A percentile compares a stretch with the other conserved stretches of the same genome.
These are phyloP conservation scores for Acleris literana DNA, from an alignment of 2,888 invertebrate genomes.

Conservation along the genomic window DNA sequence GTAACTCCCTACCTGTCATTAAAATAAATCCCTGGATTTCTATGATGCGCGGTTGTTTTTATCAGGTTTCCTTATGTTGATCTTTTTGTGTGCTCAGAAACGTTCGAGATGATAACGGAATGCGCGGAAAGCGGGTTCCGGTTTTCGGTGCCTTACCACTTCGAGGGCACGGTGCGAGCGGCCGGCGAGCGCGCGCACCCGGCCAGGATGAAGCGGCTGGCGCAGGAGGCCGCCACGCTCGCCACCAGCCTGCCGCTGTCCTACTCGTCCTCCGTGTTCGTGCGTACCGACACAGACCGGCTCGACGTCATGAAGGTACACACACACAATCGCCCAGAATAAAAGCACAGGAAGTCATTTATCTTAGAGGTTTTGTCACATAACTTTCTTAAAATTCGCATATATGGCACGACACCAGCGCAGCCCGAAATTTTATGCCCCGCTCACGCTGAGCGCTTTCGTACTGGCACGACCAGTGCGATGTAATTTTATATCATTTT, in stretches of 20 bases:
- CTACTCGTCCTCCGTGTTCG: slow-evolving; percentile 97
- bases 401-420: too few species aligned
- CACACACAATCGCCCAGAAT: too few species aligned
- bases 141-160: slow-evolving; percentile 95
- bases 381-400: too few species aligned
- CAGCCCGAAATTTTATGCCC: too few species aligned
- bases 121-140: slow-evolving; percentile 88
- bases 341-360: too few species aligned
- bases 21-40: too few species aligned
- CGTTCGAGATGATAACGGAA: slow-evolving; percentile 96
- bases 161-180: slow-evolving; percentile 93
- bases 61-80: not conserved
- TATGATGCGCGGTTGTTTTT: too few species aligned
- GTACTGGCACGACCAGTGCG: too few species aligned
- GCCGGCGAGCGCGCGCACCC: slow-evolving; percentile 94
- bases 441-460: too few species aligned
- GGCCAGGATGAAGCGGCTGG: slow-evolving; percentile 93
- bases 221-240: slow-evolving; percentile 97
- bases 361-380: too few species aligned
- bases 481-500: too few species aligned
- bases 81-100: slow-evolving; percentile 83
- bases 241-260: slow-evolving; percentile 96
- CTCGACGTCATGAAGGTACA: slow-evolving; percentile 96
- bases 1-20: too few species aligned
- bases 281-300: slow-evolving; percentile 96